Evolutionary conservation across 2,888 invertebrate genomes (phyloP), one percentile per base, ranked within the genome.

Genomic region (Muscina levida): DNA sequence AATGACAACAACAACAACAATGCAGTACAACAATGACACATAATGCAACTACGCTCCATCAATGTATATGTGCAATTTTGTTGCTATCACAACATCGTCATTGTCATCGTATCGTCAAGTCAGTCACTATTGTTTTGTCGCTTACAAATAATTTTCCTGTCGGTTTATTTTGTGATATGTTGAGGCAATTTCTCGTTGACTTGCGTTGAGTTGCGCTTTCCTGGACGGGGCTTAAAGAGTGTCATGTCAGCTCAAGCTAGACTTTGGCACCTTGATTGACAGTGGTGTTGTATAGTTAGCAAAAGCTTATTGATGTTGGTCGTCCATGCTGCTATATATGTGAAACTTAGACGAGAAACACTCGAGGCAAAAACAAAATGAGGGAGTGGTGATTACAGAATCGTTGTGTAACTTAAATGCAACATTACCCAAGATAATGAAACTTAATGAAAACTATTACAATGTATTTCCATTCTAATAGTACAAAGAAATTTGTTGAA

Each of bases 1-100:
- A 68, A 39, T 22, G 39, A 68, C 42, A 57, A 48, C 8, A 42
- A 57, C 22, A 48, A 22, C 46, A 67, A 51, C 42, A 68, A 26
- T 11, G 13, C 5, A 48, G n/a, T n/a, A 48, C 15, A 31, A 31
- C 31, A 31, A 8, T 31, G 8, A 24, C 22, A 56, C 19, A 22
- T 22, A 51, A 15, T 46, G 17, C 46, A 46, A 46, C 46, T 2
- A n/a, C 44, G 2, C 13, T 8, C 44, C 4, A 44, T 2, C 44
- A 44, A 44, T 31, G 3, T 31, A 44, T 13, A 44, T 44, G 44
- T 13, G 3, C 8, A 31, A 31, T 31, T 3, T 8, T 5, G 31
- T 31, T 3, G 3, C 31, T 31, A 5, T 31, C 31, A 31, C 3
- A n/a, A n/a, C n/a, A n/a, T 5, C 31, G 31, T 31, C 31, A 31